Evolutionary conservation across 2,888 invertebrate genomes (phyloP).

Genomic region (Aspidiotus destructor): DNA sequence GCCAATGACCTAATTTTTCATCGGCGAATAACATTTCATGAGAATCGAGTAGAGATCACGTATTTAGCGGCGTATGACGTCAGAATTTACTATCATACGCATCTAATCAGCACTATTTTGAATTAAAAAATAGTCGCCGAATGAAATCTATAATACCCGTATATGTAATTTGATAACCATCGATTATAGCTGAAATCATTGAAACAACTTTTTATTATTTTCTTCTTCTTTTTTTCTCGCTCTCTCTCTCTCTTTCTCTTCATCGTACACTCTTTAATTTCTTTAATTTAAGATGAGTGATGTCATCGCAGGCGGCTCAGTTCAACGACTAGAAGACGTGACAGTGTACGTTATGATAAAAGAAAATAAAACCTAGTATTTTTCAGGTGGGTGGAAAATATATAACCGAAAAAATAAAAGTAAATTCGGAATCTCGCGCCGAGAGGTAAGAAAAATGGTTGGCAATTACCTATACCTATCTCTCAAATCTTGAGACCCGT

Average conservation of each 20-base stretch:
- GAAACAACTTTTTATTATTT: not conserved
- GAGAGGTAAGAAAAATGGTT: too few species aligned
- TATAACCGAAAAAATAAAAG: too few species aligned
- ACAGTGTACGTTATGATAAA: not conserved
- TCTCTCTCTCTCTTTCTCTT: too few species aligned
- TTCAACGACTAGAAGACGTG: conserved; percentile 1
- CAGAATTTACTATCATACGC: not conserved
- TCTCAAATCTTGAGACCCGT: too few species aligned
- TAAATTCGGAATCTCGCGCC: too few species aligned
- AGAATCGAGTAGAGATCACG: conserved; percentile 1
- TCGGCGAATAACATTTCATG: not conserved
- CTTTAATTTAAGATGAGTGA: not conserved
- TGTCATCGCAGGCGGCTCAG: not conserved
- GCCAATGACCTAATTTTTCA: not conserved
- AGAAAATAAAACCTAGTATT: too few species aligned
- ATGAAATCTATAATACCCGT: not conserved
- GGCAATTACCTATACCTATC: too few species aligned
- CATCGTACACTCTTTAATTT: too few species aligned
- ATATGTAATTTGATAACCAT: not conserved
- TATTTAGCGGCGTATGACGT: not conserved
- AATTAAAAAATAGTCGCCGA: not conserved
- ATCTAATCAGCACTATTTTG: conserved; percentile 2
- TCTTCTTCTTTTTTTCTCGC: too few species aligned
- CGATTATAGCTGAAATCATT: not conserved
- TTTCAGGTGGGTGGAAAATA: too few species aligned